These are phyloP conservation scores for Lacanobia wlatinum DNA, from an alignment of 2,888 invertebrate genomes.

Conservation along the genomic window DNA sequence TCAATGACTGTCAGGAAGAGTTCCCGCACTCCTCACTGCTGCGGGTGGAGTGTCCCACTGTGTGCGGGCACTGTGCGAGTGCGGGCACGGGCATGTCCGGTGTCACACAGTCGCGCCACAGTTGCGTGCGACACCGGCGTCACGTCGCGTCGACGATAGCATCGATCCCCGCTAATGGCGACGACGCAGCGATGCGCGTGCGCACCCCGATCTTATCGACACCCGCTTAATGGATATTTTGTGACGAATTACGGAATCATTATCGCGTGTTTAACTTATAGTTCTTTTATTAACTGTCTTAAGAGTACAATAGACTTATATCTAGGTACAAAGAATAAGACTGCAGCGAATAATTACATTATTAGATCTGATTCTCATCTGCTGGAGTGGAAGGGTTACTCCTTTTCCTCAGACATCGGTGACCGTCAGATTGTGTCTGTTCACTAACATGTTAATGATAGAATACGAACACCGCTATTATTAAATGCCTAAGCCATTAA, in stretches of 20 bases:
- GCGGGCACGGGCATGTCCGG: slow-evolving; percentile 15
- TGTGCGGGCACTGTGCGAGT: neutral
- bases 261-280: slow-evolving; percentile 19
- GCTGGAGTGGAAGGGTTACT: neutral
- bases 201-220: slow-evolving; percentile 43
- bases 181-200: slow-evolving; percentile 20
- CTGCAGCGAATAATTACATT: neutral
- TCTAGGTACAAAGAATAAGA: neutral
- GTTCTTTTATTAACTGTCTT: neutral
- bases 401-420: neutral
- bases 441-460: no score
- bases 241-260: slow-evolving; percentile 53
- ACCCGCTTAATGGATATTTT: slow-evolving; percentile 43
- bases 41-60: neutral
- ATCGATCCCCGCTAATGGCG: slow-evolving; percentile 47
- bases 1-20: slow-evolving; percentile 67
- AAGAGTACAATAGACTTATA: neutral
- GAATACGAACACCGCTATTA: no score
- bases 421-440: no score
- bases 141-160: slow-evolving; percentile 24
- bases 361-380: neutral
- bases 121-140: slow-evolving; percentile 28
- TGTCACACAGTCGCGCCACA: slow-evolving; percentile 13
- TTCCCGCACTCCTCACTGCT: neutral
- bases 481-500: no score